Evolutionary conservation across 2,113 vertebrate species (phyloP), one percentile per base, ranked within the genome.

Genomic region (Brachypteracias leptosomus): DNA sequence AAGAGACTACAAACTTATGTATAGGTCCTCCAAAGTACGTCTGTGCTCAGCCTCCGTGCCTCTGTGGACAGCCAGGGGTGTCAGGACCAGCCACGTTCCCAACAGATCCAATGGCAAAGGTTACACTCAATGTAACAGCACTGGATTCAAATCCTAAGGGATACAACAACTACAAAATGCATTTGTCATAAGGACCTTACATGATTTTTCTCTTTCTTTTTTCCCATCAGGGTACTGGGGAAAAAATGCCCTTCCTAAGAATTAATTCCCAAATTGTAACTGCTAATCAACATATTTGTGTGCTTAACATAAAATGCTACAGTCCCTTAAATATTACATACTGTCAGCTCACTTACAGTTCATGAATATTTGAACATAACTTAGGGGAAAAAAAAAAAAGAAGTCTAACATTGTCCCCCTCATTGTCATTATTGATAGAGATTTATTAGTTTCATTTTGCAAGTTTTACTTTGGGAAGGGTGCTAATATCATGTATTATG

Each of bases 371-470:
- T 81, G 65, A 97, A 96, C 44, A 72, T 90, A 85, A 44, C 92
- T 97, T 90, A 89, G 77, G 58, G n/a, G 28, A 91, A 35, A 26
- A 92, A 94, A 96, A 97, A 78, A 97, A 94, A 97, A 74, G 72
- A 94, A 97, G 74, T 97, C 92, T 96, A 97, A 96, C 96, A 95
- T 68, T 96, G 97, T 94, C 90, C 95, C 97, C 95, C 83, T 97
- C 95, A 76, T 95, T 95, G 96, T 94, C 71, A 91, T 96, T 97
- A 96, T 90, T 90, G 95, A 97, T 97, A 97, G 96, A 97, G 97
- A 97, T 96, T 97, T 98, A 98, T 97, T 98, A 88, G 92, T 97
- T 97, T 96, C 95, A 94, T 95, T 97, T 96, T 98, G 97, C 90
- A 97, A 96, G 93, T 96, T 97, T 97, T 94, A 96, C 96, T 96